Conservation (phyloP, 2,797 vertebrate genomes). For the Erithacus rubecula region DNA sequence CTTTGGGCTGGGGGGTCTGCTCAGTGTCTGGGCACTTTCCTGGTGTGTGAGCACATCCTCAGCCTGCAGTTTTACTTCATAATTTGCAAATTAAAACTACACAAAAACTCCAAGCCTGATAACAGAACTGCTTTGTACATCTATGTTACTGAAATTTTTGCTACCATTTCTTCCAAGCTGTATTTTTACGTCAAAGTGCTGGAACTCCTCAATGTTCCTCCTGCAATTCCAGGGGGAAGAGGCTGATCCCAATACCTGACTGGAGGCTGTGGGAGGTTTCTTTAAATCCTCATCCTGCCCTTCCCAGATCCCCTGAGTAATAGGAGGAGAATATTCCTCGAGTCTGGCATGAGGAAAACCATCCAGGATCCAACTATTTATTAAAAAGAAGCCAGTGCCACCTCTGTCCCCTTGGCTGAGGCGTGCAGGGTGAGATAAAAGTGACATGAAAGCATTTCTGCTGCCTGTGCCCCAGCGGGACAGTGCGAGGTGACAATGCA, state of each 20-base stretch:
- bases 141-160: too few species aligned
- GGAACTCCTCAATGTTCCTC: not conserved
- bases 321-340: rapidly evolving
- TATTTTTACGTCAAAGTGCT: not conserved
- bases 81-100: not conserved
- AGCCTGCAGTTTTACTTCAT: not conserved
- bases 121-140: not conserved
- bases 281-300: not conserved
- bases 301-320: not conserved
- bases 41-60: rapidly evolving
- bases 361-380: rapidly evolving
- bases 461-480: not conserved
- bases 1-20: not conserved
- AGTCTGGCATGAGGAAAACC: too few species aligned
- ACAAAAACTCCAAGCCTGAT: not conserved
- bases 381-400: not conserved
- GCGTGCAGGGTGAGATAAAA: slow-evolving; percentile 17
- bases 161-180: not conserved
- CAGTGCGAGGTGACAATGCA: not conserved
- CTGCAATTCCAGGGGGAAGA: not conserved
- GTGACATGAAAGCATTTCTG: slow-evolving; percentile 20
- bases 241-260: not conserved
- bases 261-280: rapidly evolving
- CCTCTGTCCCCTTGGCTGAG: slow-evolving; percentile 3
- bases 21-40: rapidly evolving